Evolutionary conservation across 1,140 invertebrate genomes (phyloP), one percentile per base, ranked within the genome.

Genomic region (Holotrichia oblita): DNA sequence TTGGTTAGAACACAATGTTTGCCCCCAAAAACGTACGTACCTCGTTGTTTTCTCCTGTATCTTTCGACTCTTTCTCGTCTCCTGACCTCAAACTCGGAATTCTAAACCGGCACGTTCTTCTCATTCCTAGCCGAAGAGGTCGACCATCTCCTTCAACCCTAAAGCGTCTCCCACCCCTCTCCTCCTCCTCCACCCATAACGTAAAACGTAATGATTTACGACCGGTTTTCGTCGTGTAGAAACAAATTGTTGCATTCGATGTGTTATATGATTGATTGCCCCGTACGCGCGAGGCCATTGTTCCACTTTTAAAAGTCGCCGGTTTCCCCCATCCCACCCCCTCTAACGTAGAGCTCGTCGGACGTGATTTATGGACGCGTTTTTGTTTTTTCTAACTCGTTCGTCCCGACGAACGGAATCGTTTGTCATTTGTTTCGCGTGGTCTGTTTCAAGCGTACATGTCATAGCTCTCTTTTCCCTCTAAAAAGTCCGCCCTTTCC

Each of bases 351-450:
- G 27, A 4, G 27, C 48, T 17, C 6, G 14, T 55, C 14, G 48
- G 14, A 55, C 48, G 48, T 55, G 48, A 55, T 55, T 55, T 55
- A 55, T 55, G 48, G 48, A n/a, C n/a, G 48, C 48, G 48, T 55
- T 55, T 55, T 55, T 55, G 48, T 55, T 55, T 55, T n/a, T 55
- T 55, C 48, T 55, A 55, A 55, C 48, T 55, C 48, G 48, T 55
- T 17, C 48, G 48, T 17, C 48, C 48, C 48, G 48, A 55, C 48
- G 48, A 55, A 55, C 48, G 48, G 48, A 55, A 55, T 55, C 48
- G 48, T 55, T 55, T 55, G 48, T 55, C 48, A 55, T 55, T 55
- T 55, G 48, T 55, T 55, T 55, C 48, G 48, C 48, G 48, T 55
- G 48, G 48, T 17, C 48, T 55, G 48, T 55, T 55, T 17, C 48